Evolutionary conservation across 2,888 invertebrate genomes (phyloP), one percentile per base, ranked within the genome.

Genomic region (Melipona bicolor): DNA sequence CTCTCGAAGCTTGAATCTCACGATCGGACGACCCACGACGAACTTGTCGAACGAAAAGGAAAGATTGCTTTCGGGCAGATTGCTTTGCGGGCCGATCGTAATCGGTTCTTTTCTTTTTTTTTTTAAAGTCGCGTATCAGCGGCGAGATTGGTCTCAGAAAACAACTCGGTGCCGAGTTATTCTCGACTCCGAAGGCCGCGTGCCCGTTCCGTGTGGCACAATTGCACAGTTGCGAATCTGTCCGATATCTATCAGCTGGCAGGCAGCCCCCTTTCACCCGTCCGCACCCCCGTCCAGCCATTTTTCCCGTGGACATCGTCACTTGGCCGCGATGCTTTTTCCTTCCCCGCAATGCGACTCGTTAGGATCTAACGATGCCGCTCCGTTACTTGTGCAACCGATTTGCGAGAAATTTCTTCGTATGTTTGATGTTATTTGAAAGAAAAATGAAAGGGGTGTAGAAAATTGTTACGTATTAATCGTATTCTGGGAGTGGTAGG

Each of bases 101-200:
- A 73, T 80, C 68, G n/a, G 49, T 32, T 67, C 43, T 43, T 64
- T 27, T 73, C 69, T 9, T 43, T 43, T 43, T 43, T 11, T 43
- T 43, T 11, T 43, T 43, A 1, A 43, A 50, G 19, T 27, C 74
- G 67, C 77, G 56, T 56, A 77, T 85, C 74, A 69, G 43, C 75
- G 71, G 50, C 68, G 36, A 62, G 82, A 86, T 86, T 61, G 82
- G 74, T 82, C 75, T 79, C 81, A 85, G 86, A 86, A 82, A 85
- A 86, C 82, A 85, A 86, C 82, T 85, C 71, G 71, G 36, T 62
- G 59, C 67, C 81, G 84, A 83, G 89, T 86, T 89, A 87, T 89
- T 89, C 86, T 85, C 85, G 83, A 76, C 81, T 71, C 9, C 85
- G 89, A 89, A 89, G 89, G 89, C 78, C 89, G 79, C 76, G 89